Evolutionary conservation across 1,140 invertebrate species (phyloP).

Genomic region (Drosophila ercepeae): DNA sequence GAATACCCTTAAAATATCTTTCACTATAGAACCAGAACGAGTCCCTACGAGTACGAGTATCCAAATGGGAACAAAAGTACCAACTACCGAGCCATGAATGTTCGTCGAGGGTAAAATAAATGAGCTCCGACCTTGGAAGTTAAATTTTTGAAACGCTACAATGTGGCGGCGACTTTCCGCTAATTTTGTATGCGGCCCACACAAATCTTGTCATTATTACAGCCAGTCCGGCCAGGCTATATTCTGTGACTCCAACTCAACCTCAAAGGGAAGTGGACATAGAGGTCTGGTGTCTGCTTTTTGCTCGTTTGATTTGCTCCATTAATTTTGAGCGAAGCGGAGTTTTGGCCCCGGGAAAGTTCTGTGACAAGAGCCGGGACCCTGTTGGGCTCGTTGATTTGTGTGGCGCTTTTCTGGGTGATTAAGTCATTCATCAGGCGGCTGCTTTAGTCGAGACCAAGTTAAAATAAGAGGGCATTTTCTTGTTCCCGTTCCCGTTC

Average conservation of each 20-base stretch:
- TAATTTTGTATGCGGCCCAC: constrained; percentile 73
- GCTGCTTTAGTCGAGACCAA: not conserved
- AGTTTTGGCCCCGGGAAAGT: constrained; percentile 46
- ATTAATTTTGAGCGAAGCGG: constrained; percentile 66
- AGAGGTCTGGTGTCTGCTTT: constrained; percentile 43
- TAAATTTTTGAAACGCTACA: constrained; percentile 25
- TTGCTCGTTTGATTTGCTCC: constrained; percentile 69
- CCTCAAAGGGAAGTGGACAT: constrained; percentile 18
- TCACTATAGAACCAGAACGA: too few relatives aligned
- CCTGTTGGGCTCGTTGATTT: constrained; percentile 65
- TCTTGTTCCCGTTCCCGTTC: not conserved
- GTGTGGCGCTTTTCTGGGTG: constrained; percentile 75
- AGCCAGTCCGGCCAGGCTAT: constrained; percentile 8
- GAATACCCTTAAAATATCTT: too few relatives aligned
- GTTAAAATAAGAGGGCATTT: constrained; percentile 15
- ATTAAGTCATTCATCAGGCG: constrained; percentile 76
- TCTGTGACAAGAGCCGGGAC: constrained; percentile 47
- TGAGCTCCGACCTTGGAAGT: constrained; percentile 43
- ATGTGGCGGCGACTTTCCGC: constrained; percentile 20
- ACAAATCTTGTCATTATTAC: constrained; percentile 80
- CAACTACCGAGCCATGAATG: constrained; percentile 17
- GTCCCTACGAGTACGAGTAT: too few relatives aligned
- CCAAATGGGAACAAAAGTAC: constrained; percentile 12
- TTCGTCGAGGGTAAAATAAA: constrained; percentile 62
- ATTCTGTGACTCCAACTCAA: constrained; percentile 9